Conservation (phyloP, 2,888 invertebrate genomes). For the Anorthoa munda region DNA sequence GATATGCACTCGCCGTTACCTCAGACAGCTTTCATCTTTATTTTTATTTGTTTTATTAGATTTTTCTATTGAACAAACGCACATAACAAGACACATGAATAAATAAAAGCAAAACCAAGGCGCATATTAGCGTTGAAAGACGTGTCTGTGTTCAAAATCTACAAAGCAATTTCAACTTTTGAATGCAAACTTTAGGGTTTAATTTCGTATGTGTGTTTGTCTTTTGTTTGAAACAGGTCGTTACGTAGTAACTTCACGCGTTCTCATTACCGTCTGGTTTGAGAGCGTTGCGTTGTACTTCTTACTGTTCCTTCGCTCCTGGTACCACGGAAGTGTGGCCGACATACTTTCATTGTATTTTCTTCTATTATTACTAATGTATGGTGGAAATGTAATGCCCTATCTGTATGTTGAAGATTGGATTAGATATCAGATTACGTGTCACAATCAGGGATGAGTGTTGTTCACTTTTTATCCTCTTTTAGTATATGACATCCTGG, state of each 20-base stretch:
- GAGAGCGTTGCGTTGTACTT: constrained; percentile 69
- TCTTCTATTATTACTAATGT: constrained; percentile 59
- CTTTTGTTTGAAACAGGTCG: constrained; percentile 69
- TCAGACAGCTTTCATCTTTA: background rate
- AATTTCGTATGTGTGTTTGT: constrained; percentile 54
- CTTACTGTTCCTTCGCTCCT: constrained; percentile 56
- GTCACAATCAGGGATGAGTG: constrained; percentile 58
- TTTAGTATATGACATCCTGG: constrained; percentile 34
- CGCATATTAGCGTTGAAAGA: constrained; percentile 65
- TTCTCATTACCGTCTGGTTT: constrained; percentile 76
- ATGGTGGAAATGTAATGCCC: constrained; percentile 29
- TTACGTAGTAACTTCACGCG: constrained; percentile 72
- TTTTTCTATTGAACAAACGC: background rate
- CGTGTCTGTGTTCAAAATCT: constrained; percentile 40
- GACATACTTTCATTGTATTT: constrained; percentile 70
- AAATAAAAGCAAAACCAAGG: constrained; percentile 52
- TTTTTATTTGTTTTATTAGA: background rate
- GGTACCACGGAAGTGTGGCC: constrained; percentile 63
- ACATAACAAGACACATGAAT: constrained; percentile 5
- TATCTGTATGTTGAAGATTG: constrained; percentile 33
- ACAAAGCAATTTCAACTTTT: constrained; percentile 41
- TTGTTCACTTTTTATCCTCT: constrained; percentile 31
- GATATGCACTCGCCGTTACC: background rate
- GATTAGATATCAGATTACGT: constrained; percentile 54
- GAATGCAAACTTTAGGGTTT: constrained; percentile 46